Evolutionary conservation across 2,113 vertebrate genomes (phyloP), one percentile per base, ranked within the genome.

Genomic region (Rousettus leschenaultii): DNA sequence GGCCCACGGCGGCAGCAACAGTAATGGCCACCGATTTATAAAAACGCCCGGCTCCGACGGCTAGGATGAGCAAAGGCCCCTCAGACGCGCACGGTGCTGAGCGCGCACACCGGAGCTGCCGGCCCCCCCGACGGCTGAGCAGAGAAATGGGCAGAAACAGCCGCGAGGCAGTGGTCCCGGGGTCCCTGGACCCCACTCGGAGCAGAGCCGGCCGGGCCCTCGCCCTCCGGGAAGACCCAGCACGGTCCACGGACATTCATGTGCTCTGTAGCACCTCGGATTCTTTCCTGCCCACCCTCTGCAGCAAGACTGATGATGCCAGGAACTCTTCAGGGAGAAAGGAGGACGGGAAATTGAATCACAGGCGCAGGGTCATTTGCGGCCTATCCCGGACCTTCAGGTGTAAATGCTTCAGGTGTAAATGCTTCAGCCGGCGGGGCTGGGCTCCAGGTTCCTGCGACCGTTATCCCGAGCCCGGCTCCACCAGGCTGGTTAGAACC

Each of bases 31-130:
- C 66, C 21, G 0, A 11, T 14, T 26, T 33, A 53, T 5, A 66
- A 33, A 1, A 18, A 35, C 38, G 14, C 82, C 74, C 45, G 28
- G 79, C 30, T 45, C 70, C 14, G 6, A 10, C 55, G 3, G 84
- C 79, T 13, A 0, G 0, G 3, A 10, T 7, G 9, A 14, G 61
- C 61, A 0, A 35, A 15, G 8, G 48, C 21, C 51, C 18, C 4
- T 0, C 0, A 0, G 0, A 26, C 21, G 1, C 26, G 12, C 0
- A 2, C 3, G 28, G 74, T 1, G n/a, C 61, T n/a, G 40, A 26
- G 9, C 5, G 0, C 1, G 15, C 53, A 51, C 26, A 35, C 35
- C n/a, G 5, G 21, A 8, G 38, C 33, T 14, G 38, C 15, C 4
- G 22, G 61, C 4, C 28, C 22, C 22, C 66, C 1, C 5, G 66